Evolutionary conservation across 2,888 invertebrate species (phyloP).

Genomic region (Zaprionus lineosus): DNA sequence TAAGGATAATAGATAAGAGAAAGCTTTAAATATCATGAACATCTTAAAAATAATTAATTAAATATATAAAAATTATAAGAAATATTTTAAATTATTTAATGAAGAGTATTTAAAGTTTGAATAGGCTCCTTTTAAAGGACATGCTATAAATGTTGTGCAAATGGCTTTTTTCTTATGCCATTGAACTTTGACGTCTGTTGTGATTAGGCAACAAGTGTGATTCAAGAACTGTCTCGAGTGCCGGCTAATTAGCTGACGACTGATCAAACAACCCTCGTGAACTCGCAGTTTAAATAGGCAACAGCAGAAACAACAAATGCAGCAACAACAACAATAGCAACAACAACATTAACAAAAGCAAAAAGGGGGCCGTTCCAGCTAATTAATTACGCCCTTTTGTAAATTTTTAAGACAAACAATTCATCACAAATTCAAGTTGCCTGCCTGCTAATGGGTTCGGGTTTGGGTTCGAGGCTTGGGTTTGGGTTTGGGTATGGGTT

Average conservation of each 20-base stretch:
- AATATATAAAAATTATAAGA: no score
- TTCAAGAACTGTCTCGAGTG: constrained; percentile 44
- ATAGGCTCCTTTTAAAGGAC: no score
- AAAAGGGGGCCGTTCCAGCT: constrained; percentile 41
- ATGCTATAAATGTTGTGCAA: neutral
- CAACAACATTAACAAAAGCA: constrained; percentile 13
- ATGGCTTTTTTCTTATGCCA: constrained; percentile 21
- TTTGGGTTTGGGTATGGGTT: constrained; percentile 16
- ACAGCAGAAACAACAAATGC: no score
- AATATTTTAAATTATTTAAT: no score
- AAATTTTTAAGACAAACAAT: constrained; percentile 74
- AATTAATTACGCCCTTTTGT: constrained; percentile 73
- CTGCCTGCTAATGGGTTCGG: constrained; percentile 41
- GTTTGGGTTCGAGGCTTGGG: constrained; percentile 2
- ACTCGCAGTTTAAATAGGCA: constrained; percentile 49
- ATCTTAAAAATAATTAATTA: constrained; percentile 1
- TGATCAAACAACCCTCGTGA: constrained; percentile 58
- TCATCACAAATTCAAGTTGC: constrained; percentile 69
- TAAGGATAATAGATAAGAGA: no score
- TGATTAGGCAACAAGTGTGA: constrained; percentile 36
- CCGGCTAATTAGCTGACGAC: constrained; percentile 64
- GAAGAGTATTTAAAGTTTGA: no score
- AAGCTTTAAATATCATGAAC: no score
- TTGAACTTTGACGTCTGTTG: constrained; percentile 34
- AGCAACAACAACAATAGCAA: constrained; percentile 19